phyloP scores from a whole-genome alignment of 92 coral and sea anemone species.

The Palythoa heliodiscus region DNA sequence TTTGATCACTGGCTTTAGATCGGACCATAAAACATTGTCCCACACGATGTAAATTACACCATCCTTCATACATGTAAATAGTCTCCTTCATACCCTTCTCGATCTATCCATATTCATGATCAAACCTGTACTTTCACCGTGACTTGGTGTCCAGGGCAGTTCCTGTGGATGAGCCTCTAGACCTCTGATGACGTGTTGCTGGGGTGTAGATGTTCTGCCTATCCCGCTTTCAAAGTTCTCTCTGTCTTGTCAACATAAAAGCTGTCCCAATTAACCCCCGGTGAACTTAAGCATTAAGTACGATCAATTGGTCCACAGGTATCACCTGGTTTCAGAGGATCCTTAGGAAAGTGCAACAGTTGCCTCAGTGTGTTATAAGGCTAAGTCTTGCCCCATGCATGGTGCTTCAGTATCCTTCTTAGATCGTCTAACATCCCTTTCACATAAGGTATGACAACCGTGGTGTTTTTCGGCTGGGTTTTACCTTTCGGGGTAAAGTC shows the following conservation, averaged over 20 bases:
- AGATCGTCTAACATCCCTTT: too few species aligned
- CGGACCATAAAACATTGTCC: too few species aligned
- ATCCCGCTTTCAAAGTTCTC: not conserved
- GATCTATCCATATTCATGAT: constrained; percentile 12
- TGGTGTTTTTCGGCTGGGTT: too few species aligned
- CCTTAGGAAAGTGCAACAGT: not conserved
- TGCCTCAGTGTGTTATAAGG: not conserved
- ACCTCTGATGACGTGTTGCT: constrained; percentile 43
- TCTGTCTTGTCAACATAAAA: constrained; percentile 30
- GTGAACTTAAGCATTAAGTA: not conserved
- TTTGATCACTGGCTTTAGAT: too few species aligned
- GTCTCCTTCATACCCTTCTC: not conserved
- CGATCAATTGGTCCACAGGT: not conserved
- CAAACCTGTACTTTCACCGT: constrained; percentile 29
- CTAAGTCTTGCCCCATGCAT: too few species aligned
- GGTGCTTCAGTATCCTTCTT: too few species aligned
- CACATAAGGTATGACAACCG: too few species aligned
- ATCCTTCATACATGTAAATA: too few species aligned
- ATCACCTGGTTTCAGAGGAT: not conserved
- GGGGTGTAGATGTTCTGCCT: not conserved
- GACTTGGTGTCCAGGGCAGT: constrained; percentile 39
- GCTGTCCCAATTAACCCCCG: constrained; percentile 29
- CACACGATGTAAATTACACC: too few species aligned
- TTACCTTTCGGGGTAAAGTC: too few species aligned
- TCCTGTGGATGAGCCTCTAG: constrained; percentile 41